Evolutionary conservation across 2,888 invertebrate species (phyloP).

Genomic region (Tenthredo scrophulariae): DNA sequence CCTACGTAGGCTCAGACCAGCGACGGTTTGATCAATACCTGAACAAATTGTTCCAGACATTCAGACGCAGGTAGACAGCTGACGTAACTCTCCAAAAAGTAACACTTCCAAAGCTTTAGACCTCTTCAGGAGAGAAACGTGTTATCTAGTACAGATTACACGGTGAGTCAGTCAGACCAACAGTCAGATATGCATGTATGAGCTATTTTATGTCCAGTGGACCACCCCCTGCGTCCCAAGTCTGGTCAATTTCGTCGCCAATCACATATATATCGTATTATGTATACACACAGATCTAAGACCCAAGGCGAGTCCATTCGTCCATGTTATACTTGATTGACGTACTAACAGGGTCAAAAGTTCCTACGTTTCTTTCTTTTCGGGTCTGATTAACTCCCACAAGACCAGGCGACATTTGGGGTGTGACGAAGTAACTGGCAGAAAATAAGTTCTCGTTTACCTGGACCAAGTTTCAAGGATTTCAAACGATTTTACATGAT

Average conservation of each 20-base stretch:
- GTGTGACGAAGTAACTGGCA: not conserved
- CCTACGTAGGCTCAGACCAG: conserved; percentile 30
- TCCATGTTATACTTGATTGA: not conserved
- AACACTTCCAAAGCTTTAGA: not conserved
- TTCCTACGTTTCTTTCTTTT: not conserved
- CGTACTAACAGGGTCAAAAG: not conserved
- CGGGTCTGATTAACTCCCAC: not conserved
- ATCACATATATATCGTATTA: not conserved
- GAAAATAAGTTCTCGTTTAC: too few species aligned
- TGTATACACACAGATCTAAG: not conserved
- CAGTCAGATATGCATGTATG: not conserved
- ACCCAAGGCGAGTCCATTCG: not conserved
- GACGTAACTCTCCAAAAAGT: not conserved
- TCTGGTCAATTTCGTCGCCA: not conserved
- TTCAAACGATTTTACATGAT: not conserved
- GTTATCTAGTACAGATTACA: not conserved
- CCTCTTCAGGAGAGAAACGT: not conserved
- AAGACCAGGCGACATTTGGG: not conserved
- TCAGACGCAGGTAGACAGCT: conserved; percentile 45
- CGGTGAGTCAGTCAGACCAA: conserved; percentile 1
- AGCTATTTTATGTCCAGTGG: not conserved
- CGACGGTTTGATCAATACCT: conserved; percentile 52
- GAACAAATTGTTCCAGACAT: conserved; percentile 51
- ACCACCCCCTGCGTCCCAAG: not conserved
- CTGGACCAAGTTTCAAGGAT: not conserved